phyloP scores from a whole-genome alignment of 1,140 invertebrate genomes.

The Sarcophaga bullata region DNA sequence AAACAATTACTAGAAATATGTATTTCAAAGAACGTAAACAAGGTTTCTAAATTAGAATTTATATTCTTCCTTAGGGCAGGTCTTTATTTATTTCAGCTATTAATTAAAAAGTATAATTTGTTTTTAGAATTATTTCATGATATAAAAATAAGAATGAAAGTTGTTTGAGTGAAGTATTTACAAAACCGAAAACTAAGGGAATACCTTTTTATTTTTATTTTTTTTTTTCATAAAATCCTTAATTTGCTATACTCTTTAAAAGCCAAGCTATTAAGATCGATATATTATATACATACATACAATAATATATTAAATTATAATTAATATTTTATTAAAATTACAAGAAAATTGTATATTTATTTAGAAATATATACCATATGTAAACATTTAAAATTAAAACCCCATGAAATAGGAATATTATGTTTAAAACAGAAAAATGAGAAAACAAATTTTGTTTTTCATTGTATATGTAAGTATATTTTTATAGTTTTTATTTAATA shows the following conservation, averaged over 20 bases:
- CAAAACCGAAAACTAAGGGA: background rate
- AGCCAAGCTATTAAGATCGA: conserved; percentile 29
- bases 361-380: too few species aligned
- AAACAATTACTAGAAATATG: too few species aligned
- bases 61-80: too few species aligned
- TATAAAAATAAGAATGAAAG: background rate
- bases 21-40: too few species aligned
- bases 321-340: background rate
- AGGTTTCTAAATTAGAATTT: too few species aligned
- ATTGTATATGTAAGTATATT: background rate
- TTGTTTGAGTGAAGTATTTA: background rate
- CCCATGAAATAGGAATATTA: background rate
- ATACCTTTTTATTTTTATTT: too few species aligned
- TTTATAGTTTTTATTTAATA: background rate
- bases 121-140: too few species aligned
- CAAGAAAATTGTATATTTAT: background rate
- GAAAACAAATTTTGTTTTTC: too few species aligned
- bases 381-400: background rate
- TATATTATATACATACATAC: conserved; percentile 37
- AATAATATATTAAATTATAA: background rate
- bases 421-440: background rate
- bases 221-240: background rate
- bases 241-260: conserved; percentile 29
- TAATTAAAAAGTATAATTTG: too few species aligned
- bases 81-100: too few species aligned